Percentiles rank a stretch among this genome's conserved stretches.
phyloP scores from a whole-genome alignment of 2,113 vertebrate genomes.

The Cryptotis parvus region DNA sequence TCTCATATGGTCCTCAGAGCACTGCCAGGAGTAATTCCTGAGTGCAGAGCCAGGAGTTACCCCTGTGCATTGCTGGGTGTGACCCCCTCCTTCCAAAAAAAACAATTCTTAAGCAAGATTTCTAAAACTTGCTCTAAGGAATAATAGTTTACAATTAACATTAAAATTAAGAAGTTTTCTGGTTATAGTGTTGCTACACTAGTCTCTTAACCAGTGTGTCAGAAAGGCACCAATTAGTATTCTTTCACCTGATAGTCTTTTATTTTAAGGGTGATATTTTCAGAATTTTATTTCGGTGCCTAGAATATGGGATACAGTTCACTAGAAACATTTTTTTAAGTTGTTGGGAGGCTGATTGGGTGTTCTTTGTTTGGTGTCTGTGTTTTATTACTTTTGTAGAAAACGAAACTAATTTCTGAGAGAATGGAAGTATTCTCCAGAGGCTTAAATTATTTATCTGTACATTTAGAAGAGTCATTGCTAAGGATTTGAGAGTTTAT shows the following conservation, averaged over 20 bases:
- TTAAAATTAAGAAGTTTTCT: too few species aligned
- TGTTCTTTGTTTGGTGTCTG: constrained; percentile 24
- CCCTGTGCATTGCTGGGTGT: too few species aligned
- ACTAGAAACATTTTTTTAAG: constrained; percentile 14
- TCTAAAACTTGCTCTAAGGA: neutral
- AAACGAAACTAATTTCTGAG: constrained; percentile 55
- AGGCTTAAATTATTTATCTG: constrained; percentile 15
- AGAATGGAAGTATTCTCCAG: constrained; percentile 47
- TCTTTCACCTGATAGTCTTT: constrained; percentile 78
- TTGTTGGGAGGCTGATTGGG: neutral
- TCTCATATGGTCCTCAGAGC: too few species aligned
- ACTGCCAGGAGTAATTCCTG: too few species aligned
- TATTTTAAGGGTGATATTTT: constrained; percentile 45
- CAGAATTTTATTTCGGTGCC: constrained; percentile 50
- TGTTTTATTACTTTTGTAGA: constrained; percentile 57
- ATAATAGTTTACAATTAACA: too few species aligned
- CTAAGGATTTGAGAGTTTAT: neutral
- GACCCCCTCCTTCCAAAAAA: too few species aligned
- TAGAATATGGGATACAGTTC: constrained; percentile 66
- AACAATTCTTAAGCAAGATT: constrained; percentile 57
- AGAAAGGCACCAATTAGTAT: constrained; percentile 43
- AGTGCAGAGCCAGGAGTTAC: too few species aligned
- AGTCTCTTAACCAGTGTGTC: too few species aligned
- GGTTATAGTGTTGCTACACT: too few species aligned
- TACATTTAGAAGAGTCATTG: constrained; percentile 30